Conservation (phyloP, 2,888 invertebrate species). For the Serrognathus titanus region DNA sequence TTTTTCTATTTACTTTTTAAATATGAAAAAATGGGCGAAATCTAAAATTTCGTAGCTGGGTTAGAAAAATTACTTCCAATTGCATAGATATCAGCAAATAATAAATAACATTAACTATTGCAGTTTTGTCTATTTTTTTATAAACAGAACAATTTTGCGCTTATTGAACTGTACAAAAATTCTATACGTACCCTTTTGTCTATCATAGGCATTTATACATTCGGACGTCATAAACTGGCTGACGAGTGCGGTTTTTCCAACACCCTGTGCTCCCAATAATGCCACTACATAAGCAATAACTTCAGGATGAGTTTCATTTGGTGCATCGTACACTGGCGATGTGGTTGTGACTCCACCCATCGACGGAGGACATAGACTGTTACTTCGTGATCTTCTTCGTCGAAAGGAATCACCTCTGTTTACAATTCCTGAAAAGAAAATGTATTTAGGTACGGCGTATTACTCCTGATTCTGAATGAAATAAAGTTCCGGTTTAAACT, state of each 20-base stretch:
- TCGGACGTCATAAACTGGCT: slow-evolving; percentile 92
- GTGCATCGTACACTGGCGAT: slow-evolving; percentile 52
- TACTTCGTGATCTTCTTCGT: slow-evolving; percentile 77
- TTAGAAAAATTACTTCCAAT: too few relatives aligned
- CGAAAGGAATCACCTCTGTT: slow-evolving; percentile 93
- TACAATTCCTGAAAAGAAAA: slow-evolving; percentile 69
- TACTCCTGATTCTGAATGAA: too few relatives aligned
- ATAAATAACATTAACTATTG: too few relatives aligned
- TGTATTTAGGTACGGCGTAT: too few relatives aligned
- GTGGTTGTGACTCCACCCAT: slow-evolving; percentile 35
- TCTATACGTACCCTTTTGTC: slow-evolving; percentile 66
- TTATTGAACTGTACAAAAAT: too few relatives aligned
- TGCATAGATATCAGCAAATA: too few relatives aligned
- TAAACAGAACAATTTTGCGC: too few relatives aligned
- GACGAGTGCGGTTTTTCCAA: slow-evolving; percentile 81
- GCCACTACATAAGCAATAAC: slow-evolving; percentile 63
- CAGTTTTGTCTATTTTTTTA: too few relatives aligned
- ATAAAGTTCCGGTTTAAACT: too few relatives aligned
- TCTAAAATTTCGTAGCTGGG: too few relatives aligned
- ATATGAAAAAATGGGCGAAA: too few relatives aligned
- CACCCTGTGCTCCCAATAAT: slow-evolving; percentile 75
- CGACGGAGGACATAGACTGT: slow-evolving; percentile 67
- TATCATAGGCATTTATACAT: slow-evolving; percentile 90
- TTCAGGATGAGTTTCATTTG: slow-evolving; percentile 47
- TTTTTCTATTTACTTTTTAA: too few relatives aligned